A percentile compares a stretch with the other conserved stretches of the same genome.
These are phyloP conservation scores for Hippoglossus stenolepis DNA, from an alignment of 2,113 vertebrate genomes.

Conservation along the genomic window DNA sequence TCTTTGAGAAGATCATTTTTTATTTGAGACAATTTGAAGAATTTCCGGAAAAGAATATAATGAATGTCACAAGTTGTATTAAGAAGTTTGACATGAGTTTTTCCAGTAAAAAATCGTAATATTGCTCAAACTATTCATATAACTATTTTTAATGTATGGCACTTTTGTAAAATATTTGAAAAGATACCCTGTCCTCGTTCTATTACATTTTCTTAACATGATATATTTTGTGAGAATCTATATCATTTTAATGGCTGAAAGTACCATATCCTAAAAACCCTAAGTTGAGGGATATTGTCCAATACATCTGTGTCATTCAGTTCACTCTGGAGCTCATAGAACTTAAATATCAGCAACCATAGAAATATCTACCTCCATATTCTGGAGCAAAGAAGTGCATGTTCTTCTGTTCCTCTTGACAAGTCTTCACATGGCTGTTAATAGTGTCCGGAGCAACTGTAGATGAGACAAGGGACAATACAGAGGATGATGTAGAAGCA, in stretches of 20 bases:
- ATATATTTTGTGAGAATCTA: neutral
- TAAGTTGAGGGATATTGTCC: neutral
- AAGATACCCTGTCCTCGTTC: neutral
- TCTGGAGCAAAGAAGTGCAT: slow-evolving; percentile 98
- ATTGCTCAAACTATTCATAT: too few species aligned
- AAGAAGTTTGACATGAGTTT: too few species aligned
- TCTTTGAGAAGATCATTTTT: too few species aligned
- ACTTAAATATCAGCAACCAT: neutral
- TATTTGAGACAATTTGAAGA: too few species aligned
- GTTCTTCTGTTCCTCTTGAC: slow-evolving; percentile 96
- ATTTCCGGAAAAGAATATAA: too few species aligned
- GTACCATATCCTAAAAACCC: too few species aligned
- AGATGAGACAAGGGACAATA: slow-evolving; percentile 7
- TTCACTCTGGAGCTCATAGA: neutral
- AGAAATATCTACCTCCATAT: slow-evolving; percentile 89
- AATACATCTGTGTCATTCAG: neutral
- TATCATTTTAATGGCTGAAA: too few species aligned
- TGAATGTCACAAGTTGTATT: too few species aligned
- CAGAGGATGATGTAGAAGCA: neutral
- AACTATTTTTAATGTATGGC: too few species aligned
- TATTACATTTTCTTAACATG: neutral
- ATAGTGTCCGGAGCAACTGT: slow-evolving; percentile 97
- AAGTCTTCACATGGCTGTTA: slow-evolving; percentile 98
- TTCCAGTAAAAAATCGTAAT: too few species aligned
- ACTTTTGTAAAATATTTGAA: too few species aligned